Conservation (phyloP, 2,797 vertebrate genomes). For the Macropodus opercularis region DNA sequence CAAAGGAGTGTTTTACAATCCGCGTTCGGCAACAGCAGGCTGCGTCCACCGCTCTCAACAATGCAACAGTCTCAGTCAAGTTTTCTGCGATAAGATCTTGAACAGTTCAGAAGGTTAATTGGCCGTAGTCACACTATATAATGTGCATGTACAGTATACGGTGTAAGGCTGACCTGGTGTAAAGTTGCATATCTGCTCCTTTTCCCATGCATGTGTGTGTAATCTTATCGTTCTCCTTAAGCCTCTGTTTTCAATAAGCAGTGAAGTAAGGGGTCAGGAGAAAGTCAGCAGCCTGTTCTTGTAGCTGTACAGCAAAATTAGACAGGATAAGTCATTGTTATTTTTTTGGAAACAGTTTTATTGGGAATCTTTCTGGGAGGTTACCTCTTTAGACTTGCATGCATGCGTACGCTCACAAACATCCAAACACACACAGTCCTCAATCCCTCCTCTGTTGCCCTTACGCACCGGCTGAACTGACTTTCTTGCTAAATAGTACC, state of each 20-base stretch:
- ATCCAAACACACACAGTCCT: constrained; percentile 17
- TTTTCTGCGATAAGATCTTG: constrained; percentile 28
- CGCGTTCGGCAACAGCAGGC: constrained; percentile 39
- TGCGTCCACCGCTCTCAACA: constrained; percentile 26
- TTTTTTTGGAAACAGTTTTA: constrained; percentile 52
- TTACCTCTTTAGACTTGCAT: constrained; percentile 36
- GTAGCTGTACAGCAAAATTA: constrained; percentile 25
- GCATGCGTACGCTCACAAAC: constrained; percentile 7
- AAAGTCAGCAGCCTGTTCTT: constrained; percentile 50
- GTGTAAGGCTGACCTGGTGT: neutral
- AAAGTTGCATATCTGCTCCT: constrained; percentile 4
- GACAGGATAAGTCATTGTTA: constrained; percentile 61
- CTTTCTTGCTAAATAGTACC: constrained; percentile 52
- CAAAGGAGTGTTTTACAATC: constrained; percentile 57
- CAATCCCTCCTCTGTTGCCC: constrained; percentile 18
- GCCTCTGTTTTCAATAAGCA: constrained; percentile 42
- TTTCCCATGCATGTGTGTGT: constrained; percentile 18
- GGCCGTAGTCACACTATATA: constrained; percentile 25
- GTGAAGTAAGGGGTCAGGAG: constrained; percentile 41
- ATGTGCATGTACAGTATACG: neutral
- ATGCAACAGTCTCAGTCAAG: constrained; percentile 31
- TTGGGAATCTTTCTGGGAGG: constrained; percentile 60
- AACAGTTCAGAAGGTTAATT: constrained; percentile 40
- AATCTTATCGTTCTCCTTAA: constrained; percentile 41
- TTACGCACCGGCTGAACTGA: constrained; percentile 60